phyloP scores from a whole-genome alignment of 2,888 invertebrate genomes.

The Euzetes globulus region DNA sequence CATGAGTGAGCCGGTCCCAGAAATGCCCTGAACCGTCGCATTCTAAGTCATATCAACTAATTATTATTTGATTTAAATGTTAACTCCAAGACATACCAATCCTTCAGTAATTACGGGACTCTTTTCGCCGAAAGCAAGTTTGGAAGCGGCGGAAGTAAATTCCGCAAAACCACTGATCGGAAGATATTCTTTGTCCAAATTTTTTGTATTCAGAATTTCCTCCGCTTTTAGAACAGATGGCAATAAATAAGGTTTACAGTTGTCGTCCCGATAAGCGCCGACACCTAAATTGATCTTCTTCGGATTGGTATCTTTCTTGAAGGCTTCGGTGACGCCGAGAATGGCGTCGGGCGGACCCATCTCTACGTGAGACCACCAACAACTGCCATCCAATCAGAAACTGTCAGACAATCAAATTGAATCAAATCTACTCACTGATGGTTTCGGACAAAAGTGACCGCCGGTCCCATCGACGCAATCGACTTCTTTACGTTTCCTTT shows the following conservation, averaged over 20 bases:
- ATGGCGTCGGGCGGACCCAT: conserved; percentile 99
- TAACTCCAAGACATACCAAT: conserved; percentile 55
- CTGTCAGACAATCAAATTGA: not conserved
- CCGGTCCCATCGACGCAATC: not conserved
- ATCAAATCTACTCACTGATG: not conserved
- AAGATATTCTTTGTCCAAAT: conserved; percentile 87
- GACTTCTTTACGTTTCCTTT: not conserved
- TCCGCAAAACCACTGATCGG: conserved; percentile 77
- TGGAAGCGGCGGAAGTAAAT: conserved; percentile 74
- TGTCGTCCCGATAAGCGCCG: conserved; percentile 94
- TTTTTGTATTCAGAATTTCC: conserved; percentile 58
- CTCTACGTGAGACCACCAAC: conserved; percentile 75
- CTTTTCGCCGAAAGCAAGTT: conserved; percentile 77
- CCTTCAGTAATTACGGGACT: conserved; percentile 62
- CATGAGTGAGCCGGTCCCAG: conserved; percentile 93
- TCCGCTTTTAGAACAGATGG: conserved; percentile 84
- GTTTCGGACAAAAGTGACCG: not conserved
- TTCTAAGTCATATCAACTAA: conserved; percentile 49
- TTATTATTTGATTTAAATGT: not conserved
- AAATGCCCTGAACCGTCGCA: conserved; percentile 71
- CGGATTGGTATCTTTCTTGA: conserved; percentile 74
- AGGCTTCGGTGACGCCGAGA: conserved; percentile 94
- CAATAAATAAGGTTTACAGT: conserved; percentile 89
- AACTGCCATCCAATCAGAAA: not conserved
- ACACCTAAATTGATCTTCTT: conserved; percentile 95